Conservation (phyloP, 2,797 vertebrate genomes). For the Pangasius macronema region DNA sequence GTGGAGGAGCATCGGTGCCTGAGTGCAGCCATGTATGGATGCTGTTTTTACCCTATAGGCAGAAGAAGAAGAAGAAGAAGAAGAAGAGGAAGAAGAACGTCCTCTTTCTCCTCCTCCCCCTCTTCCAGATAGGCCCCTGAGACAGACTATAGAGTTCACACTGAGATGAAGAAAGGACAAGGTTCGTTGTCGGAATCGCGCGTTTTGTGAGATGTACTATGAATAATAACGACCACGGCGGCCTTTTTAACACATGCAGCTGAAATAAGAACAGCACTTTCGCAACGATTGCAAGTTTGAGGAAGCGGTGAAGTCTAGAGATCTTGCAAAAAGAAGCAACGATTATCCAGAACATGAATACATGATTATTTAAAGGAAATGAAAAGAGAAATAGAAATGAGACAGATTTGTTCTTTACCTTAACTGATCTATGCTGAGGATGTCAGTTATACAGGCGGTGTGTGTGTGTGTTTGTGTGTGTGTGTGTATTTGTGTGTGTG, state of each 20-base stretch:
- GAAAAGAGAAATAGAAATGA: constrained; percentile 5
- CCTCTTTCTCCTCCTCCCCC: not conserved
- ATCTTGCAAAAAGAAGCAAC: not conserved
- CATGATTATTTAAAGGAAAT: not conserved
- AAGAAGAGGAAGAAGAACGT: not conserved
- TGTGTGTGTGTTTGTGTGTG: constrained; percentile 23
- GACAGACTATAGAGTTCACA: constrained; percentile 31
- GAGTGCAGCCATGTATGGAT: constrained; percentile 48
- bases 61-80: not conserved
- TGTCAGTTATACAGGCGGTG: constrained; percentile 52
- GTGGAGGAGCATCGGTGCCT: constrained; percentile 16
- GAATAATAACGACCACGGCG: constrained; percentile 29
- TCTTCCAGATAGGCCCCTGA: not conserved
- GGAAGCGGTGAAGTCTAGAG: constrained; percentile 2
- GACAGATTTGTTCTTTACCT: constrained; percentile 47
- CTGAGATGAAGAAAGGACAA: constrained; percentile 44
- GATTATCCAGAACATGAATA: not conserved
- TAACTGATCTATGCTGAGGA: constrained; percentile 58
- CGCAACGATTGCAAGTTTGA: not conserved
- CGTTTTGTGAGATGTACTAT: constrained; percentile 37
- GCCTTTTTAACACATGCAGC: not conserved
- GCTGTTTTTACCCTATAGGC: not conserved
- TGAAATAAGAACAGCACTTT: not conserved
- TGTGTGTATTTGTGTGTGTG: constrained; percentile 16
- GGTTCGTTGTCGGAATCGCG: constrained; percentile 36